These are phyloP conservation scores for Diabrotica virgifera DNA, from an alignment of 1,140 invertebrate genomes.

Conservation along the genomic window DNA sequence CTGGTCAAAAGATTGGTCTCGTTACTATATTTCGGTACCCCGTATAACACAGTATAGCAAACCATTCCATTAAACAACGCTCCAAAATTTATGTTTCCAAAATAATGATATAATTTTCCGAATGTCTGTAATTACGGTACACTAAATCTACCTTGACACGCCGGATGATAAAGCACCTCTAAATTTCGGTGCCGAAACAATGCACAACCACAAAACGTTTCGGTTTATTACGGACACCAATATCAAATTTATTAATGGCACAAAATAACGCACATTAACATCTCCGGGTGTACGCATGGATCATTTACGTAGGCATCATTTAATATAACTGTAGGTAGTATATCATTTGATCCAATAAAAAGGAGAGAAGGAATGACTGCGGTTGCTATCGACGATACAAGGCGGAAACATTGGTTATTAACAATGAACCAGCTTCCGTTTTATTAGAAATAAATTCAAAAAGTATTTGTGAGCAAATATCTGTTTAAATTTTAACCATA, in stretches of 20 bases:
- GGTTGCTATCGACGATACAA: too few relatives aligned
- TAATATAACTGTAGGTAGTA: slow-evolving; percentile 28
- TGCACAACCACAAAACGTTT: slow-evolving; percentile 3
- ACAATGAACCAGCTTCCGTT: too few relatives aligned
- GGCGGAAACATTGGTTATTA: too few relatives aligned
- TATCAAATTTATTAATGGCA: slow-evolving; percentile 28
- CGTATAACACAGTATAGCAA: neutral
- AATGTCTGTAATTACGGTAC: neutral
- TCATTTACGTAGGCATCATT: slow-evolving; percentile 35
- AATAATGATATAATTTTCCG: slow-evolving; percentile 1
- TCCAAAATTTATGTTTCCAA: neutral
- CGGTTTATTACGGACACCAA: slow-evolving; percentile 9
- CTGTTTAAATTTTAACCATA: too few relatives aligned
- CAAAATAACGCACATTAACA: slow-evolving; percentile 33
- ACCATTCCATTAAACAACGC: neutral
- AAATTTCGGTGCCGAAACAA: slow-evolving; percentile 14
- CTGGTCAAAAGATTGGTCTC: too few relatives aligned
- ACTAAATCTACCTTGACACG: slow-evolving; percentile 1
- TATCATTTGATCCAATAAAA: slow-evolving; percentile 1
- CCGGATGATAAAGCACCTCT: slow-evolving; percentile 5
- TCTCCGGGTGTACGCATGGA: slow-evolving; percentile 34
- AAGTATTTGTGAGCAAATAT: too few relatives aligned
- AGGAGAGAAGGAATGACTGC: too few relatives aligned
- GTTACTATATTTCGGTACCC: too few relatives aligned
- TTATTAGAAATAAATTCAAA: too few relatives aligned